Evolutionary conservation across 30 jellyfish, hydroid and myxozoan genomes (phyloP).

Genomic region (Sanderia malayensis): DNA sequence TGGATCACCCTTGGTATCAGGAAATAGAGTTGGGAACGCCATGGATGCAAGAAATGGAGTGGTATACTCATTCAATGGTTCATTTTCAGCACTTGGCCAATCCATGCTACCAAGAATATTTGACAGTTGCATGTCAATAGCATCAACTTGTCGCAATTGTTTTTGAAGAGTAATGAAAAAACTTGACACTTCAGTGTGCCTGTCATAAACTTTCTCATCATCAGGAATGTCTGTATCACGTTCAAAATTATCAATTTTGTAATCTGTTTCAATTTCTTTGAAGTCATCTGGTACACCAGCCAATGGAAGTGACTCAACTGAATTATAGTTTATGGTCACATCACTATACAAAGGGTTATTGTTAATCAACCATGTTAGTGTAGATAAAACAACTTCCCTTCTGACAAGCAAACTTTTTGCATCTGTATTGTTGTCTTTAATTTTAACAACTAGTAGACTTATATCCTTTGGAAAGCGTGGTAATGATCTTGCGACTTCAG

Average conservation of each 20-base stretch:
- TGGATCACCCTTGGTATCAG: slow-evolving; percentile 36
- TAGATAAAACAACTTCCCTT: slow-evolving; percentile 9
- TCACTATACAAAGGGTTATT: slow-evolving; percentile 26
- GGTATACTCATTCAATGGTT: slow-evolving; percentile 25
- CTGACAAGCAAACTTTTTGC: background rate
- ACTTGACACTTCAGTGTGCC: slow-evolving; percentile 11
- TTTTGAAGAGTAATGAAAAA: slow-evolving; percentile 1
- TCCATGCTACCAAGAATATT: slow-evolving; percentile 1
- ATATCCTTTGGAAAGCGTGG: slow-evolving; percentile 28
- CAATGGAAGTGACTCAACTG: slow-evolving; percentile 12
- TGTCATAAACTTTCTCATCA: slow-evolving; percentile 36
- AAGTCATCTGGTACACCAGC: slow-evolving; percentile 24
- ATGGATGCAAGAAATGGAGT: slow-evolving; percentile 21
- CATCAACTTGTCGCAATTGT: slow-evolving; percentile 12
- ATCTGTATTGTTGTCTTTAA: slow-evolving; percentile 5
- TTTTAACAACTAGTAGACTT: slow-evolving; percentile 16
- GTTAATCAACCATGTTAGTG: slow-evolving; percentile 14
- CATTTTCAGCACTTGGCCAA: slow-evolving; percentile 19
- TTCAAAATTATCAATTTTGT: background rate
- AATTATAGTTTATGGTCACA: slow-evolving; percentile 10
- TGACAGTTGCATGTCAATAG: slow-evolving; percentile 16
- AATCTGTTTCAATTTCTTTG: slow-evolving; percentile 10
- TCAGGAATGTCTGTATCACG: slow-evolving; percentile 1
- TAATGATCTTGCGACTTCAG: slow-evolving; percentile 7
- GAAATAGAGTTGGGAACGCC: slow-evolving; percentile 44